Base-by-base conservation (phyloP, 2,797 vertebrate genomes). In the Siniperca undulata region DNA sequence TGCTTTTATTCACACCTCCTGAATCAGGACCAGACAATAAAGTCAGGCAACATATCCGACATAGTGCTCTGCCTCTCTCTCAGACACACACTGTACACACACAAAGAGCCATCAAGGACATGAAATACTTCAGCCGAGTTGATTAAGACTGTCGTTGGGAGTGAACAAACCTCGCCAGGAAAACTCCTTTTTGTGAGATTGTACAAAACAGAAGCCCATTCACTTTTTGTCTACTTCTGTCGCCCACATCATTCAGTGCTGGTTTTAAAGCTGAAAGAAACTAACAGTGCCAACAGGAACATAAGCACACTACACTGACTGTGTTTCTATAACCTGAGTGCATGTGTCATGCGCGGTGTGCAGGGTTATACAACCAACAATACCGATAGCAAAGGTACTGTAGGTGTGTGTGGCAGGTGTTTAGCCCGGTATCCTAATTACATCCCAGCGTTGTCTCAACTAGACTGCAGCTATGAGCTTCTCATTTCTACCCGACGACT, bases 61-160 rank as follows among this genome's bases (percentile, higher is more conserved):
- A 46, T 36, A 56, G 56, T 4, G 6, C 60, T 7, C 1, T 3
- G 17, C 19, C 13, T 58, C 7, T 6, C 68, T 30, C 65, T n/a
- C 16, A 19, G 27, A 24, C 44, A 48, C 65, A 27, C 14, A 27
- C 73, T 40, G 20, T 22, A 14, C 12, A 4, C 60, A 60, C 69
- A 72, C 72, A 74, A 30, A 52, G 13, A 78, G 27, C 7, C 10
- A 3, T 20, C 70, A 72, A 79, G 84, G 78, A 52, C 56, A 38
- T 9, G 1, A 30, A 69, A 36, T 1, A 9, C 70, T 58, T 55
- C 11, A 68, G n/a, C 13, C 1, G 4, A 27, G 55, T 9, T 16
- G 14, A 60, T n/a, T 17, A 60, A 52, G 80, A 68, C 55, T 27
- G 44, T 65, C 13, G 17, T 36, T 62, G 55, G 19, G 6, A 48